phyloP scores from a whole-genome alignment of 2,888 invertebrate species.

The Cheilosia variabilis region DNA sequence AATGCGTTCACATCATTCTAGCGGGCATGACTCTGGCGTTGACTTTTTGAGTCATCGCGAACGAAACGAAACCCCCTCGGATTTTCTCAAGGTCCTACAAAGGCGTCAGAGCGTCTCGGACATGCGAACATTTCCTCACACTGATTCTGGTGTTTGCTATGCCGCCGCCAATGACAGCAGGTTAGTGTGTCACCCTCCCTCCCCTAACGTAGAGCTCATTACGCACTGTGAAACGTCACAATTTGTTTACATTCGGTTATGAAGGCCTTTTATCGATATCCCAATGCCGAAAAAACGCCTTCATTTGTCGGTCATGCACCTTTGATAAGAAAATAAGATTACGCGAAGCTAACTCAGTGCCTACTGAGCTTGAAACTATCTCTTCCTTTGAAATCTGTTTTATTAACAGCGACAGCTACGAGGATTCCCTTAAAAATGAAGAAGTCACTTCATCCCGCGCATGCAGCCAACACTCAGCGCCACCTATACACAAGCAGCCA shows the following conservation, averaged over 20 bases:
- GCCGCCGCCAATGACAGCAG: constrained; percentile 81
- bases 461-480: constrained; percentile 78
- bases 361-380: constrained; percentile 22
- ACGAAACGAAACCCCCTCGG: constrained; percentile 81
- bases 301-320: not conserved
- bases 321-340: not conserved
- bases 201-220: constrained; percentile 14
- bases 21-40: constrained; percentile 92
- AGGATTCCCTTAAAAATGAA: constrained; percentile 89
- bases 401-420: constrained; percentile 88
- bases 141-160: constrained; percentile 58
- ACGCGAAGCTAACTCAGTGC: not conserved
- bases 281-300: too few species aligned
- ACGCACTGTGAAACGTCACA: constrained; percentile 30
- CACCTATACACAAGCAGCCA: constrained; percentile 53
- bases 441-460: constrained; percentile 75
- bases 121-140: constrained; percentile 63
- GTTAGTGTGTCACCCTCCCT: constrained; percentile 73
- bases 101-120: constrained; percentile 75
- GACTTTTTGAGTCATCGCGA: constrained; percentile 84
- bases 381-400: constrained; percentile 28
- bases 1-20: constrained; percentile 91
- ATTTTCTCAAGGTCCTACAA: constrained; percentile 78
- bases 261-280: not conserved
- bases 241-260: not conserved